Base-by-base conservation (phyloP, 1,140 invertebrate species). In the Atopsyche davidsoni region DNA sequence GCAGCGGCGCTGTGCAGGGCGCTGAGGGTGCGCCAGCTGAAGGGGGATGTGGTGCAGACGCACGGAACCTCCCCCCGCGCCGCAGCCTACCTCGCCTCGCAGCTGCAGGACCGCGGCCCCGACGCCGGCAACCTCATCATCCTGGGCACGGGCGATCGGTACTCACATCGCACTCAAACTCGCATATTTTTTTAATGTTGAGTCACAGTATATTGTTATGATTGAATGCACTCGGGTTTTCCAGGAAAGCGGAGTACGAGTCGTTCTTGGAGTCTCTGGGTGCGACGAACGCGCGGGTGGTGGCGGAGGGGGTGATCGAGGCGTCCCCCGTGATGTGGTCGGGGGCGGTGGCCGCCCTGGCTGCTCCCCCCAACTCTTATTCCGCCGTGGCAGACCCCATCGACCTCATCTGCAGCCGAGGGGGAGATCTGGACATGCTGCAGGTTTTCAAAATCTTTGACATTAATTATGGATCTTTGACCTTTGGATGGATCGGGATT, bases 301-400 rank as follows among this genome's bases (percentile, higher is more conserved):
- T 78, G 51, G 74, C 75, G 7, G 80, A 83, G 51, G 66, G 74
- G 2, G 78, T 83, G 14, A 72, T 78, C 42, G 77, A 77, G 38
- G 72, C 78, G 6, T 63, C 72, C 19, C 75, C 76, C 41, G 70
- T 52, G 38, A 64, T 75, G 2, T 70, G 87, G 53, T 79, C 86
- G 47, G 77, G 80, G 14, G 84, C 83, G 0, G 84, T 86, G 0
- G 80, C 83, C 0, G 79, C 83, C 2, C 69, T 87, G 51, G 85
- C 83, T 2, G 82, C 82, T 1, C 86, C 86, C 0, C 81, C 82
- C 0, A 86, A 84, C 58, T 86, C 83, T 1, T 87, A 86, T 57
- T 85, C 81, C 0, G 83, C 83, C 2, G 77, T 87, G 6, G 75
- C 70, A 0, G 84, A 87, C 63, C 79, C 85, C 1, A 85, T 87